Evolutionary conservation across 2,797 vertebrate species (phyloP), one percentile per base, ranked within the genome.

Genomic region (Loriculus beryllinus): DNA sequence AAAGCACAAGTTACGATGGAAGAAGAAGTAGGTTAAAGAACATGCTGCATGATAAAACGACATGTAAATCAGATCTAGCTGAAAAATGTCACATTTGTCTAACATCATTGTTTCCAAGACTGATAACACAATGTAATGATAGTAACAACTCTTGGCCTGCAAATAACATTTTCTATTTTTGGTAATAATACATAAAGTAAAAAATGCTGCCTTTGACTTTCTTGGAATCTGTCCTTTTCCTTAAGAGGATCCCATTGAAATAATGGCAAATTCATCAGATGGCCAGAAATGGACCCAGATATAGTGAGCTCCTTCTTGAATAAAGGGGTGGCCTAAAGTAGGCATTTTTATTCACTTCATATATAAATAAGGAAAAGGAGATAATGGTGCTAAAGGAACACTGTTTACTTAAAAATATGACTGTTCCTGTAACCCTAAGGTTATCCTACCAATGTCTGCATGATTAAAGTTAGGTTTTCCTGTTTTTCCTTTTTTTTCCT

Each of bases 381-480:
- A 35, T 65, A 56, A 16, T 37, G 59, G 64, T 65, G 72, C 42
- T 71, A 59, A 49, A 92, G 26, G 54, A 90, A 92, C 62, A 71
- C 2, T 64, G 49, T 64, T 79, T n/a, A 40, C 48, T 91, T 83
- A 78, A 81, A 87, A 79, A 86, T 40, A 56, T 9, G 25, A 40
- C 20, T 65, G 49, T 54, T 89, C 76, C 22, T 91, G 69, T 56
- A 56, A 56, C 79, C 91, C 84, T 94, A 70, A 89, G 89, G 76
- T 83, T 89, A 86, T 62, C 47, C 47, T 89, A 89, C 35, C 35
- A 48, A 51, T 25, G 63, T 79, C 49, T 54, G 71, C 80, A 84
- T 77, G 6, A 71, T 82, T 71, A 86, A 48, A 92, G 90, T 87
- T 82, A 52, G 22, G 48, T 75, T 95, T 93, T 94, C 86, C 86